Evolutionary conservation across 2,797 vertebrate species (phyloP), one percentile per base, ranked within the genome.

Genomic region (Propithecus perrieri): DNA sequence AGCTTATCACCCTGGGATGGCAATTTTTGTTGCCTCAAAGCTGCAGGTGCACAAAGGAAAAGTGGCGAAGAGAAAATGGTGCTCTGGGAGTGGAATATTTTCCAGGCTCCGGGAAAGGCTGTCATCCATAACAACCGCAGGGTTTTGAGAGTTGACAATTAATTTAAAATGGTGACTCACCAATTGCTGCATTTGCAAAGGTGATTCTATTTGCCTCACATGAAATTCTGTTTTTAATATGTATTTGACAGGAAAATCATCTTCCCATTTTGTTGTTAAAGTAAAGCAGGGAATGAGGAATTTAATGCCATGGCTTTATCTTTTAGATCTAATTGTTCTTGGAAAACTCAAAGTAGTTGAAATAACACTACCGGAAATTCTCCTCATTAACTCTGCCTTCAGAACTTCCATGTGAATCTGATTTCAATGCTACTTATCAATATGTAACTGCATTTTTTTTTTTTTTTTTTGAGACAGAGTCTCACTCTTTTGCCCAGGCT

Each of bases 1-100:
- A 95, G 97, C 97, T 98, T 98, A 98, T 98, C 98, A 97, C 96
- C 95, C 80, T 63, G 95, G 96, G 94, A 79, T 97, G 96, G 97
- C 89, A 96, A 96, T 95, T 97, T 97, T 97, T 97, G 97, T 98
- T 97, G 94, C 97, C 96, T 96, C 89, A 75, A 96, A 97, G 85
- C 95, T 97, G 96, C 98, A 98, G 98, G 97, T 98, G 97, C 96
- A 97, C 96, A 81, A 74, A 97, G 87, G 46, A 79, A 89, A 94
- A 88, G 91, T 72, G 83, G 61, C 33, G 46, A 71, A 83, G n/a
- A 12, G 24, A 59, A 92, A 50, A 91, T 10, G 28, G 33, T 92
- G 35, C 9, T 89, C 61, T 71, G 53, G 0, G 30, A 38, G 78
- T 88, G 72, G 53, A 41, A 35, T 85, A 38, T 95, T 85, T 88